Evolutionary conservation across 2,113 vertebrate genomes (phyloP).

Genomic region (Sceloporus undulatus): DNA sequence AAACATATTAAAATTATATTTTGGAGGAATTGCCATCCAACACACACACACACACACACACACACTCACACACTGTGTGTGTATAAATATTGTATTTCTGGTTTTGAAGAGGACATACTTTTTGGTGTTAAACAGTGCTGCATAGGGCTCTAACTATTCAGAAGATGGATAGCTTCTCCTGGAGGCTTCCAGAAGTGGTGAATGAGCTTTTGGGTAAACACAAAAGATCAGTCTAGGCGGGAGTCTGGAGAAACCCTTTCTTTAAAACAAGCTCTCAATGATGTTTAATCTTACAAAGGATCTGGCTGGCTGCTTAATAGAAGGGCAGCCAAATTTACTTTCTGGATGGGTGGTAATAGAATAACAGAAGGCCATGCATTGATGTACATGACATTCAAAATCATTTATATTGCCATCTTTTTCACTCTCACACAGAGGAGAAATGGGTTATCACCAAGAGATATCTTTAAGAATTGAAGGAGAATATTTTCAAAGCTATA

Average conservation of each 20-base stretch:
- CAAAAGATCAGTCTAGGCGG: no score
- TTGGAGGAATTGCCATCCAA: no score
- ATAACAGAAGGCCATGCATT: background rate
- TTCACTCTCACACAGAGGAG: background rate
- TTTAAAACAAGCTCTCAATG: background rate
- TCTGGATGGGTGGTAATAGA: background rate
- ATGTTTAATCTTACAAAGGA: background rate
- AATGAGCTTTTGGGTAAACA: background rate
- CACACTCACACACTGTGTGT: no score
- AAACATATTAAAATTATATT: no score
- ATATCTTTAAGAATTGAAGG: background rate
- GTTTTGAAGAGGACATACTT: background rate
- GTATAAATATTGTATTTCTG: no score
- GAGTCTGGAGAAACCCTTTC: background rate
- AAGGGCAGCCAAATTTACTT: background rate
- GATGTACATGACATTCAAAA: background rate
- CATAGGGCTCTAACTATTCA: background rate
- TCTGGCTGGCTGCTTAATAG: background rate
- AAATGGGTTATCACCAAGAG: background rate
- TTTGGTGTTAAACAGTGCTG: background rate
- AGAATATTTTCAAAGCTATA: background rate
- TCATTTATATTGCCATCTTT: background rate
- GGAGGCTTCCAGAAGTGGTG: background rate
- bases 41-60: no score
- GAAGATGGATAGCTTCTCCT: background rate